These are phyloP conservation scores for Cariama cristata DNA, from an alignment of 2,113 vertebrate species.

Conservation along the genomic window DNA sequence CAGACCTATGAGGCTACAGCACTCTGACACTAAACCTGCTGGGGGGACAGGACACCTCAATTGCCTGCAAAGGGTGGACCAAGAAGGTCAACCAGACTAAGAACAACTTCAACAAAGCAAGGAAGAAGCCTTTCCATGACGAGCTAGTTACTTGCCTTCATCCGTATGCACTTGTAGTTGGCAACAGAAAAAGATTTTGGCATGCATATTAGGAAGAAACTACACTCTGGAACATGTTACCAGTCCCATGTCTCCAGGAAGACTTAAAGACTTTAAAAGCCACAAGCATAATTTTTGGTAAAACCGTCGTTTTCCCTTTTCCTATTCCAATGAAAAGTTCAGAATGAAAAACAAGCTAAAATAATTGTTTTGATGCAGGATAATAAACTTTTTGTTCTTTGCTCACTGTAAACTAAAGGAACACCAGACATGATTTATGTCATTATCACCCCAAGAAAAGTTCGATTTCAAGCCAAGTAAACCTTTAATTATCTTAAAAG, in stretches of 20 bases:
- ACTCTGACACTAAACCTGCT: background rate
- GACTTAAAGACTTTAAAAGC: background rate
- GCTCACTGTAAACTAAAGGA: background rate
- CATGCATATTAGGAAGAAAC: background rate
- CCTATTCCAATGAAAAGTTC: background rate
- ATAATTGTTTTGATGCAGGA: background rate
- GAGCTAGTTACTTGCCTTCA: background rate
- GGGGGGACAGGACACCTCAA: fast-evolving
- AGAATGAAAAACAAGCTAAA: background rate
- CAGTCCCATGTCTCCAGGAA: background rate
- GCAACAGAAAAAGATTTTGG: background rate
- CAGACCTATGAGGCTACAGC: background rate
- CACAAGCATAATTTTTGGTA: background rate
- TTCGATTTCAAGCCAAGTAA: background rate
- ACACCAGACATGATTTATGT: background rate
- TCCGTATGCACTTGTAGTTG: background rate
- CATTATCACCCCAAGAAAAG: background rate
- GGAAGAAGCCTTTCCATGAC: background rate
- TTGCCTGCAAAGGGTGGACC: fast-evolving
- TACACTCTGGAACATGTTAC: background rate
- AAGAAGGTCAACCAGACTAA: background rate
- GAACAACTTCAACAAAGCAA: background rate
- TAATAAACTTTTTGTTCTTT: background rate
- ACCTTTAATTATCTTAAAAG: background rate
- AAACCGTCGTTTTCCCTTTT: background rate